Percentiles rank a stretch among this genome's conserved stretches.
Conservation (phyloP, 2,888 invertebrate species). For the Zaprionus bogoriensis region DNA sequence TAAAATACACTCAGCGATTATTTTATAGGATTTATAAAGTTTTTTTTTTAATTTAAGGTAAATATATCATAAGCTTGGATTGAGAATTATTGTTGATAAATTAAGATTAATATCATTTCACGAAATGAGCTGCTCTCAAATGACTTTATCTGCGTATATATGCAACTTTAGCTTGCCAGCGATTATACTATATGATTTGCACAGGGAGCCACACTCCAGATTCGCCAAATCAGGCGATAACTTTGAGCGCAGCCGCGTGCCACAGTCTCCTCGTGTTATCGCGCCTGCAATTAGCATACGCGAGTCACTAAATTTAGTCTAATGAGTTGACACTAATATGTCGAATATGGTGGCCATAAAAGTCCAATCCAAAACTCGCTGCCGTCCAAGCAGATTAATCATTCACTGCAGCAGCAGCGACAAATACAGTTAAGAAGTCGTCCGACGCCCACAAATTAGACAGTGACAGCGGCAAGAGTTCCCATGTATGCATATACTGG, state of each 20-base stretch:
- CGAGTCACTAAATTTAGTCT: conserved; percentile 58
- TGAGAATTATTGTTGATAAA: too few relatives aligned
- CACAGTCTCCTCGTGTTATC: conserved; percentile 29
- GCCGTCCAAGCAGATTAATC: conserved; percentile 27
- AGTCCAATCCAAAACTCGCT: conserved; percentile 35
- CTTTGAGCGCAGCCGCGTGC: conserved; percentile 38
- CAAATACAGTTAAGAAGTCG: conserved; percentile 34
- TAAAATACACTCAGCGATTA: too few relatives aligned
- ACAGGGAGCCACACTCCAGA: too few relatives aligned
- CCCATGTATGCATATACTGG: conserved; percentile 15
- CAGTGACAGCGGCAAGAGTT: conserved; percentile 13
- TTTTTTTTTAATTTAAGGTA: too few relatives aligned
- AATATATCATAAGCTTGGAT: too few relatives aligned
- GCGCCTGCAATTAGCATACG: conserved; percentile 62
- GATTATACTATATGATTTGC: too few relatives aligned
- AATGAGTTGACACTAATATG: conserved; percentile 65
- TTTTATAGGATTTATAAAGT: too few relatives aligned
- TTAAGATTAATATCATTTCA: too few relatives aligned
- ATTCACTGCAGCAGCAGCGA: conserved; percentile 16
- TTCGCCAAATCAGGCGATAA: conserved; percentile 35
- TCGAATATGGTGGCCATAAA: conserved; percentile 59
- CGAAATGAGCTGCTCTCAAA: too few relatives aligned
- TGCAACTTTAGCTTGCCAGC: too few relatives aligned
- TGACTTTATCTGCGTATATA: too few relatives aligned
- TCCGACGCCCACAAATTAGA: conserved; percentile 57